A percentile compares a stretch with the other conserved stretches of the same genome.
Conservation (phyloP, 2,113 vertebrate species). For the Planiliza haematocheilus region DNA sequence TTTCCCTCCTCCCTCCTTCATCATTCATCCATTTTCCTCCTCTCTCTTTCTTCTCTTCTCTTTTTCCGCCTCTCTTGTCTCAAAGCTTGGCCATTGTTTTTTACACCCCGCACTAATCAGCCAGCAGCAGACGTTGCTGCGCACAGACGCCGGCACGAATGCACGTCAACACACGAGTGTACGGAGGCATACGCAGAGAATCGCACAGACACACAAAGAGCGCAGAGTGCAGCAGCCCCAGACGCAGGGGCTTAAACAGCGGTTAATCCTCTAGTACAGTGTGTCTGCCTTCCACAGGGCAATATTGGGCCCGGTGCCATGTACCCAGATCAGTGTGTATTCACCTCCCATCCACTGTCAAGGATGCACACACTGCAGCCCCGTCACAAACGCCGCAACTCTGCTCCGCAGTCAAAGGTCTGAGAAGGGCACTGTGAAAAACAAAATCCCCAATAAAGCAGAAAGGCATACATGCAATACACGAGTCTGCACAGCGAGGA, state of each 20-base stretch:
- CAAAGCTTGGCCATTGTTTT: slow-evolving; percentile 70
- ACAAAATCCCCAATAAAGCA: slow-evolving; percentile 10
- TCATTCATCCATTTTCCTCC: slow-evolving; percentile 35
- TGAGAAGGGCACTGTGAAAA: slow-evolving; percentile 24
- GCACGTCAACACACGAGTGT: slow-evolving; percentile 15
- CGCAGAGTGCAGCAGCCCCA: slow-evolving; percentile 54
- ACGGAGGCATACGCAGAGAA: slow-evolving; percentile 4
- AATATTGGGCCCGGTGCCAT: slow-evolving; percentile 63
- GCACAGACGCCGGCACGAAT: slow-evolving; percentile 36
- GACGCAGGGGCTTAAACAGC: slow-evolving; percentile 68
- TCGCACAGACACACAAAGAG: slow-evolving; percentile 31
- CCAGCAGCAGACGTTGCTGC: slow-evolving; percentile 71
- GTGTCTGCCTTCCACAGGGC: slow-evolving; percentile 67
- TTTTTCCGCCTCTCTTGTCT: slow-evolving; percentile 47
- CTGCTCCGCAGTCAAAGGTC: slow-evolving; percentile 26
- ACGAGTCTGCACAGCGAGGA: too few species aligned
- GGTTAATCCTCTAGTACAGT: slow-evolving; percentile 75
- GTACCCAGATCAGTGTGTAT: slow-evolving; percentile 57
- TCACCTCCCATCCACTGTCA: slow-evolving; percentile 41
- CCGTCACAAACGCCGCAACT: slow-evolving; percentile 29
- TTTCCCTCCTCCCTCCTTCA: slow-evolving; percentile 45
- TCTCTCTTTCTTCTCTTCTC: slow-evolving; percentile 30
- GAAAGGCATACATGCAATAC: too few species aligned
- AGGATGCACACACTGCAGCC: slow-evolving; percentile 13
- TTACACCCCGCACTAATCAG: slow-evolving; percentile 73